phyloP scores from a whole-genome alignment of 2,113 vertebrate genomes.

The Tragelaphus buxtoni region DNA sequence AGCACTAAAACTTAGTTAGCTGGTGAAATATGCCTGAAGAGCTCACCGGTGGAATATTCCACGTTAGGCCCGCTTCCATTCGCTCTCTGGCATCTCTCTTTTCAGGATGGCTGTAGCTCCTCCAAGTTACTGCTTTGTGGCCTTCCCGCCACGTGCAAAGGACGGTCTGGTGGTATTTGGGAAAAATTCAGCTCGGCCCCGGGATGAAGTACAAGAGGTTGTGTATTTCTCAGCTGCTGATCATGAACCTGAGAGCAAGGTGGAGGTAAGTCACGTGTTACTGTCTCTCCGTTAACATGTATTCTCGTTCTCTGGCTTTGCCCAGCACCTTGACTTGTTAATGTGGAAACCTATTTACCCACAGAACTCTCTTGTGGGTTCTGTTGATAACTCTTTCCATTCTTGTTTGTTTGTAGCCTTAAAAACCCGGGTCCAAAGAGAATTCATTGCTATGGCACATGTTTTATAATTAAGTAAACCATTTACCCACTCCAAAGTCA shows the following conservation, averaged over 20 bases:
- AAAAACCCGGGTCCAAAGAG: not conserved
- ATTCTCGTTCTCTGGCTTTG: not conserved
- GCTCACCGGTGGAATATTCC: not conserved
- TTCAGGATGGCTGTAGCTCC: conserved; percentile 84
- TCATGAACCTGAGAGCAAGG: conserved; percentile 81
- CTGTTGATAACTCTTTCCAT: not conserved
- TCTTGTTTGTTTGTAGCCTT: not conserved
- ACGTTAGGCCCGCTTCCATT: fast-evolving
- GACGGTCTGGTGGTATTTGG: conserved; percentile 84
- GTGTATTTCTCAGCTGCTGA: conserved; percentile 79
- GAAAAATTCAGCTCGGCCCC: conserved; percentile 86
- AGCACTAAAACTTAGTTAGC: not conserved
- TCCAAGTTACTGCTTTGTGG: conserved; percentile 86
- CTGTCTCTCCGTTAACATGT: fast-evolving
- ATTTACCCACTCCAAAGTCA: not conserved
- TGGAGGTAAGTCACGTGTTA: conserved; percentile 77
- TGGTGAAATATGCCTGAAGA: not conserved
- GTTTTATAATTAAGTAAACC: conserved; percentile 2
- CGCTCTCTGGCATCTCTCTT: not conserved
- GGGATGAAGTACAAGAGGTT: conserved; percentile 87
- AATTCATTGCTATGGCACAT: not conserved
- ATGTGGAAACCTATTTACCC: not conserved
- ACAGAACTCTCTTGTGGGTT: not conserved
- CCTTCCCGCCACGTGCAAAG: conserved; percentile 81
- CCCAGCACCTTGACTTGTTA: not conserved